Conservation (phyloP, 2,113 vertebrate species). For the Nannospalax galili region DNA sequence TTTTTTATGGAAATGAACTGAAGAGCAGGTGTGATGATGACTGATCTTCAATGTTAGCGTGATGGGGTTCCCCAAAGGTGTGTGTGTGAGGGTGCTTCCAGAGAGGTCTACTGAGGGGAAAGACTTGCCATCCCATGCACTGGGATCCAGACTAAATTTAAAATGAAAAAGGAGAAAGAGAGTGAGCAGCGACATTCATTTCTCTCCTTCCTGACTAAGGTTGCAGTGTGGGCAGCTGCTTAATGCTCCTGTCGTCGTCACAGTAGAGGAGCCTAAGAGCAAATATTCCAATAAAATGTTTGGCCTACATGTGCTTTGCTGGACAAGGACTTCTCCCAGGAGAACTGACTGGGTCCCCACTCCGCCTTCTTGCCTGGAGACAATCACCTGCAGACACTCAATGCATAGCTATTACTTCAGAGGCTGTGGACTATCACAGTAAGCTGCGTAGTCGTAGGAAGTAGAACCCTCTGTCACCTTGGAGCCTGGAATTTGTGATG, state of each 20-base stretch:
- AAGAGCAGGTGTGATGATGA: too few species aligned
- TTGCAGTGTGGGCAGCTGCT: too few species aligned
- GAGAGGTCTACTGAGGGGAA: too few species aligned
- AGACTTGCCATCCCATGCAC: too few species aligned
- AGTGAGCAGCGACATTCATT: too few species aligned
- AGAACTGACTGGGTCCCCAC: background rate
- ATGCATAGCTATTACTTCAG: background rate
- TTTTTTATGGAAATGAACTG: background rate
- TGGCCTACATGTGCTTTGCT: background rate
- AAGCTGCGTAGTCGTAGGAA: background rate
- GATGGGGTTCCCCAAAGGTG: too few species aligned
- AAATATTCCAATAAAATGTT: background rate
- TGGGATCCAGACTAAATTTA: background rate
- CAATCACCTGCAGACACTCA: background rate
- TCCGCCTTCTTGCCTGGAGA: background rate
- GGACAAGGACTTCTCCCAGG: background rate
- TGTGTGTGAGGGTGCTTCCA: too few species aligned
- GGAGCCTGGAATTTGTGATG: background rate
- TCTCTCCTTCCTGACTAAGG: background rate
- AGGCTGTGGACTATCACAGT: background rate
- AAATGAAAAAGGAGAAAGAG: background rate
- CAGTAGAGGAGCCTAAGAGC: too few species aligned
- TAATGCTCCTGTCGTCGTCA: too few species aligned
- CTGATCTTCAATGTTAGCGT: too few species aligned
- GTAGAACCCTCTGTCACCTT: fast-evolving